These are phyloP conservation scores for Dicrostonyx torquatus DNA, from an alignment of 2,797 vertebrate species.

Conservation along the genomic window DNA sequence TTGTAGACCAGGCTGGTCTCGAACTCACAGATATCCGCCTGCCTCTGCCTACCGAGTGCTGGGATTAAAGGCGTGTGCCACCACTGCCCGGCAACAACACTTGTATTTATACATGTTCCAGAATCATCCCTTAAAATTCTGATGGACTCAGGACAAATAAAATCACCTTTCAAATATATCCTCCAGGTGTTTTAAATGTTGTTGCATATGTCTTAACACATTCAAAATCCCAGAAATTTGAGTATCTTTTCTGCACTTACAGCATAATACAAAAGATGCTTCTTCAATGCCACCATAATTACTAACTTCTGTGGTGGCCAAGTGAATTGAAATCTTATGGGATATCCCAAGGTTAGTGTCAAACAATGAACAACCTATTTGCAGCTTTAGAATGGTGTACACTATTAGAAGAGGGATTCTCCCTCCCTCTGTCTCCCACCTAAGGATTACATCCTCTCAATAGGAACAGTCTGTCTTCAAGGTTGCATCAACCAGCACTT, in stretches of 20 bases:
- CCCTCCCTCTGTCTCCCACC: neutral
- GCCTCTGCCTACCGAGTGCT: too few relatives aligned
- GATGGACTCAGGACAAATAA: neutral
- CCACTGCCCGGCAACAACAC: too few relatives aligned
- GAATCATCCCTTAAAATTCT: conserved; percentile 4
- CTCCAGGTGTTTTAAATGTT: neutral
- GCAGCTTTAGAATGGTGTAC: conserved; percentile 58
- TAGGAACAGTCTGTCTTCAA: conserved; percentile 60
- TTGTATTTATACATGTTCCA: neutral
- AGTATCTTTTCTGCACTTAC: conserved; percentile 58
- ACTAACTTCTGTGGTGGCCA: conserved; percentile 67
- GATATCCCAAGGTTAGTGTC: conserved; percentile 71
- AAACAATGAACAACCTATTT: conserved; percentile 69
- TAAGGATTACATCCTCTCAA: conserved; percentile 34
- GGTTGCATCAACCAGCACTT: conserved; percentile 42
- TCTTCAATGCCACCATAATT: conserved; percentile 68
- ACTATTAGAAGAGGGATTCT: conserved; percentile 60
- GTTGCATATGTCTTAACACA: conserved; percentile 43
- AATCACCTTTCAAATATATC: conserved; percentile 16
- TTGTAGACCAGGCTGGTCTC: too few relatives aligned
- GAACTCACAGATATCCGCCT: too few relatives aligned
- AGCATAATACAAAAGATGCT: conserved; percentile 64
- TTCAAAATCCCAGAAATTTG: conserved; percentile 40
- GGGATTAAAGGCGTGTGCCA: too few relatives aligned
- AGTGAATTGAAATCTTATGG: conserved; percentile 69